phyloP scores from a whole-genome alignment of 2,113 vertebrate genomes.

The Geococcyx californianus region DNA sequence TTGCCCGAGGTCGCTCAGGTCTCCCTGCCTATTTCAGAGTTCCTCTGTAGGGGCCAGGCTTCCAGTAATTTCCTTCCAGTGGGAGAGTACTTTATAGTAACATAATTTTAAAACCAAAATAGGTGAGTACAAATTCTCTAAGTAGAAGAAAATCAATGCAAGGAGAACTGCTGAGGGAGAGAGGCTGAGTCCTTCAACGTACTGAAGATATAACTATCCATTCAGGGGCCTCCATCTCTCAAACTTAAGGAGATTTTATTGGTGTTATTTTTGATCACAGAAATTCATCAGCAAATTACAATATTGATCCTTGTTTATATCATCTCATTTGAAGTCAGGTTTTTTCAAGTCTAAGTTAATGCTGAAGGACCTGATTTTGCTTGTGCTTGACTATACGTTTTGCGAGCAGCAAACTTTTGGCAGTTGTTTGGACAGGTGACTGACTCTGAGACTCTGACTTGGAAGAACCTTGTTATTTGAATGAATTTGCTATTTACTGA shows the following conservation, averaged over 20 bases:
- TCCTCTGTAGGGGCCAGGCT: not conserved
- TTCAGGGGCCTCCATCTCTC: not conserved
- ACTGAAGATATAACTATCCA: not conserved
- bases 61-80: not conserved
- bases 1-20: rapidly evolving
- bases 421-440: not conserved
- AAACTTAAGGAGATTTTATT: not conserved
- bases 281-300: conserved; percentile 16
- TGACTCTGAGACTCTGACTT: not conserved
- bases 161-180: not conserved
- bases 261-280: not conserved
- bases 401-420: not conserved
- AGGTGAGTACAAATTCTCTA: not conserved
- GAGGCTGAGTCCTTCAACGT: not conserved
- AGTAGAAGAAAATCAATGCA: not conserved
- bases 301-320: not conserved
- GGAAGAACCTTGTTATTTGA: not conserved
- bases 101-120: not conserved
- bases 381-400: not conserved
- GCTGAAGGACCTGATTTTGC: not conserved
- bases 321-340: not conserved
- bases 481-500: not conserved
- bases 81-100: not conserved
- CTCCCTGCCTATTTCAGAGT: rapidly evolving
- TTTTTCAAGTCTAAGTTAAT: not conserved